A percentile compares a stretch with the other conserved stretches of the same genome.
These are phyloP conservation scores for Parnassius mnemosyne DNA, from an alignment of 2,888 invertebrate genomes.

Conservation along the genomic window DNA sequence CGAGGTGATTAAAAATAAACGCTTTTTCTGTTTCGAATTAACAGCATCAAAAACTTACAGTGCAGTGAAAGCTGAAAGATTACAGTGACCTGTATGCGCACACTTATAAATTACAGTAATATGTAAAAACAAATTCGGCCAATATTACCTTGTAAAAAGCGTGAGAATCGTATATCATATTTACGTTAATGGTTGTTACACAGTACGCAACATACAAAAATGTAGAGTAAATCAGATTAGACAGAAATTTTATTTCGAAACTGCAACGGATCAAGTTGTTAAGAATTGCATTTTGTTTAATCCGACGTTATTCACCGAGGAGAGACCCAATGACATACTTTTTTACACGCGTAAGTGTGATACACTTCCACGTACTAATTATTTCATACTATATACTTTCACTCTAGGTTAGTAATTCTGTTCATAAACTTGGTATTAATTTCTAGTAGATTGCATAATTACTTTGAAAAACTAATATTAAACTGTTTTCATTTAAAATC, in stretches of 20 bases:
- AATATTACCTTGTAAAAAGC: constrained; percentile 15
- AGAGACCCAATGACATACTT: constrained; percentile 67
- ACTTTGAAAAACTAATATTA: no score
- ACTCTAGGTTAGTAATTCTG: constrained; percentile 40
- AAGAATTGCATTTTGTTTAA: constrained; percentile 46
- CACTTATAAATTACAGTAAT: constrained; percentile 13
- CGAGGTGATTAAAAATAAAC: background rate
- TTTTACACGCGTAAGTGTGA: constrained; percentile 58
- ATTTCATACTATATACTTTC: constrained; percentile 60
- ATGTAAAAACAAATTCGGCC: constrained; percentile 6
- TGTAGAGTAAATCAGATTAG: constrained; percentile 32
- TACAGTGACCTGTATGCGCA: constrained; percentile 15
- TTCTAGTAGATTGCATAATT: background rate
- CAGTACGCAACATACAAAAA: constrained; percentile 26
- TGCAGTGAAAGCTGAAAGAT: constrained; percentile 21
- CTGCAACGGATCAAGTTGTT: constrained; percentile 32
- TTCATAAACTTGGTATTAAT: constrained; percentile 6
- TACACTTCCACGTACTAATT: constrained; percentile 66
- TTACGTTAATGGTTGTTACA: constrained; percentile 17
- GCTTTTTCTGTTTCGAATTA: constrained; percentile 13
- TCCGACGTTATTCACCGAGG: constrained; percentile 45
- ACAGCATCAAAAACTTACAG: constrained; percentile 13
- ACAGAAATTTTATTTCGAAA: constrained; percentile 34
- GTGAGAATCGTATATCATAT: constrained; percentile 16
- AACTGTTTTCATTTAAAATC: no score